Evolutionary conservation across 2,888 invertebrate species (phyloP).

Genomic region (Hesperia comma): DNA sequence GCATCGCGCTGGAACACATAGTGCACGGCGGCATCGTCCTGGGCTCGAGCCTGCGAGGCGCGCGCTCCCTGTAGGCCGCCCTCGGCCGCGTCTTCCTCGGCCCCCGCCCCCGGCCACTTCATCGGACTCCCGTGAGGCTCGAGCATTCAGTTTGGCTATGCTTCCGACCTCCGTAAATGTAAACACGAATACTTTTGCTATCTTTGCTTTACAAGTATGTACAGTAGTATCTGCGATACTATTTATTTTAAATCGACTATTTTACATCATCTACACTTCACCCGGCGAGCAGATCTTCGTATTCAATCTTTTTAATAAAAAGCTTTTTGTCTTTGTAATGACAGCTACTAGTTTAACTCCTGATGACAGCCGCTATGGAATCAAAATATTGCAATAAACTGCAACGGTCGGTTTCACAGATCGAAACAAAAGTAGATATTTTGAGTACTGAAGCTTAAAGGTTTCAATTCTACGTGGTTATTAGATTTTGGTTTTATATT

Average conservation of each 20-base stretch:
- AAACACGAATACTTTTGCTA: constrained; percentile 61
- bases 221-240: constrained; percentile 53
- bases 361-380: constrained; percentile 81
- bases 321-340: constrained; percentile 74
- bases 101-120: constrained; percentile 90
- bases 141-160: constrained; percentile 81
- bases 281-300: constrained; percentile 52
- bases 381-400: constrained; percentile 82
- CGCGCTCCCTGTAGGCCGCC: constrained; percentile 84
- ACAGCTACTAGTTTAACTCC: constrained; percentile 69
- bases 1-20: constrained; percentile 94
- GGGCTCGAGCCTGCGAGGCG: constrained; percentile 87
- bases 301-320: constrained; percentile 61
- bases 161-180: constrained; percentile 64
- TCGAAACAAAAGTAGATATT: constrained; percentile 82
- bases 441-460: constrained; percentile 57
- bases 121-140: constrained; percentile 86
- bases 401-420: constrained; percentile 81
- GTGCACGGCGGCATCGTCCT: constrained; percentile 95
- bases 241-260: constrained; percentile 55
- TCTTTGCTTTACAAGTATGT: constrained; percentile 54
- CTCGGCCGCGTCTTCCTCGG: constrained; percentile 86
- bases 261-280: constrained; percentile 67
- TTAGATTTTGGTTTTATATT: constrained; percentile 58
- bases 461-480: constrained; percentile 50